Evolutionary conservation across 2,888 invertebrate species (phyloP).

Genomic region (Tipula confusa): DNA sequence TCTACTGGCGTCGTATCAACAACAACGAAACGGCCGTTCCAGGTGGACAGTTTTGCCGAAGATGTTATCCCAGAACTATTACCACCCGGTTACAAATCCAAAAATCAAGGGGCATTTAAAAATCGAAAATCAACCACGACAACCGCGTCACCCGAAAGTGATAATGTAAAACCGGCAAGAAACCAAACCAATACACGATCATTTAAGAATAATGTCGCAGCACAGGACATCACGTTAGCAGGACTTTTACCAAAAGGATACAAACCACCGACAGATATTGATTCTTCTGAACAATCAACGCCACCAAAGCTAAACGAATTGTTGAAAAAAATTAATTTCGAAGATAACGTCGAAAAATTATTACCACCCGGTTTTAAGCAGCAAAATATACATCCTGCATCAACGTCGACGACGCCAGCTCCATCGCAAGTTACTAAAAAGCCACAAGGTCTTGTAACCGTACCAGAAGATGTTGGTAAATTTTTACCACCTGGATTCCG

Average conservation of each 20-base stretch:
- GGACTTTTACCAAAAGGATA: constrained; percentile 58
- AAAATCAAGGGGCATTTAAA: constrained; percentile 51
- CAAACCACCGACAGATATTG: constrained; percentile 49
- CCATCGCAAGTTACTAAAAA: constrained; percentile 45
- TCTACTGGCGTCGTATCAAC: constrained; percentile 42
- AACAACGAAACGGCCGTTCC: constrained; percentile 31
- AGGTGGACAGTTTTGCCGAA: constrained; percentile 49
- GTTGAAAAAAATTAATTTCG: constrained; percentile 45
- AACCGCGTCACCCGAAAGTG: constrained; percentile 45
- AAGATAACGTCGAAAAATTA: constrained; percentile 46
- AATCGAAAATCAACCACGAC: constrained; percentile 53
- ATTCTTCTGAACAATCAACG: constrained; percentile 41
- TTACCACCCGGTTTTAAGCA: constrained; percentile 64
- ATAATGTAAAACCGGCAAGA: constrained; percentile 31
- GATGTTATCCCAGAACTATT: constrained; percentile 56
- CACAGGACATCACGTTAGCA: constrained; percentile 54
- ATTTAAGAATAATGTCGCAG: constrained; percentile 57
- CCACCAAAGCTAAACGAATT: constrained; percentile 41
- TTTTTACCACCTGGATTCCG: constrained; percentile 58
- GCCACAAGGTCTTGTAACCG: constrained; percentile 34
- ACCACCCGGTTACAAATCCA: constrained; percentile 60
- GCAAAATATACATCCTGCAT: constrained; percentile 41
- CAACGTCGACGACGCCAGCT: constrained; percentile 39
- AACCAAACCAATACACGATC: constrained; percentile 50
- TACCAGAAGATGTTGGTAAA: constrained; percentile 52